phyloP scores from a whole-genome alignment of 1,140 invertebrate genomes.

The Matsumurasca onukii region DNA sequence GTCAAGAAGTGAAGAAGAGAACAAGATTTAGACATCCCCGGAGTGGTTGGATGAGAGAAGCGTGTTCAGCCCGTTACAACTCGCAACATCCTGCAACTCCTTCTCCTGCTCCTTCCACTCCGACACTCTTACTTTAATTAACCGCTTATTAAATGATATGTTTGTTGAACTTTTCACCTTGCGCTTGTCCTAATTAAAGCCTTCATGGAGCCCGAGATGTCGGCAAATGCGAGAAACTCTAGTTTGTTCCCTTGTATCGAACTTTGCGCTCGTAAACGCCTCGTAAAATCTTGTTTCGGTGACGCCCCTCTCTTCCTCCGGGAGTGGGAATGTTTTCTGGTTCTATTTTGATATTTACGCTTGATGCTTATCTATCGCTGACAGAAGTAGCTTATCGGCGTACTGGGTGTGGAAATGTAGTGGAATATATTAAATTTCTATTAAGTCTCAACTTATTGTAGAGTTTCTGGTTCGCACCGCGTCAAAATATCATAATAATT shows the following conservation, averaged over 20 bases:
- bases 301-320: too few relatives aligned
- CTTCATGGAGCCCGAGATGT: too few relatives aligned
- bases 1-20: slow-evolving; percentile 31
- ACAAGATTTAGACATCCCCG: slow-evolving; percentile 26
- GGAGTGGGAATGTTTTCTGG: too few relatives aligned
- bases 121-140: slow-evolving; percentile 4
- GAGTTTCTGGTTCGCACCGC: too few relatives aligned
- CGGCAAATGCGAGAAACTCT: not conserved
- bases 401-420: too few relatives aligned
- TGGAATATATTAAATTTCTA: too few relatives aligned
- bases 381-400: too few relatives aligned
- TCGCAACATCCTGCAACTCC: not conserved
- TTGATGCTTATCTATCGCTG: too few relatives aligned
- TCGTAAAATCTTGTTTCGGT: too few relatives aligned
- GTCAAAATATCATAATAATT: too few relatives aligned
- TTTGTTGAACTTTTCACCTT: not conserved
- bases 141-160: slow-evolving; percentile 6
- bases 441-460: too few relatives aligned
- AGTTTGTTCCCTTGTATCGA: not conserved
- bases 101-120: not conserved
- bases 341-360: too few relatives aligned
- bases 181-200: not conserved
- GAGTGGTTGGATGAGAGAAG: not conserved
- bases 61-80: not conserved
- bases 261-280: not conserved